These are phyloP conservation scores for Leptinotarsa lineolata DNA, from an alignment of 1,140 invertebrate genomes.

Conservation along the genomic window DNA sequence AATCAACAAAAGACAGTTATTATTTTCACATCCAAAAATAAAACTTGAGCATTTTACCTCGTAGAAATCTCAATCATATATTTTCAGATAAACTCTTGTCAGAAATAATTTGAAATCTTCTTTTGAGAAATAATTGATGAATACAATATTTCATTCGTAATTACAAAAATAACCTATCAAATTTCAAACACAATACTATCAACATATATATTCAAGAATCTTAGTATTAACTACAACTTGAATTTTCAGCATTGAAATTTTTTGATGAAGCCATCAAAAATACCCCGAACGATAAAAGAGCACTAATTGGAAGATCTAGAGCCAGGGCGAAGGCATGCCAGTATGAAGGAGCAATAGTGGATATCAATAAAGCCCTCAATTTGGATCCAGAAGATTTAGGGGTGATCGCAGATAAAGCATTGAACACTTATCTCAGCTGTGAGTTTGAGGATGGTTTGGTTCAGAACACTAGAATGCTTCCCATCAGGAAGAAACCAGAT, in stretches of 20 bases:
- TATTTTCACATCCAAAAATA: too few relatives aligned
- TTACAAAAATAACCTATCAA: not conserved
- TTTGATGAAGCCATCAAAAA: constrained; percentile 59
- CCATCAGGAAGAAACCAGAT: constrained; percentile 59
- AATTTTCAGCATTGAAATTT: constrained; percentile 42
- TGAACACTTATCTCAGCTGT: constrained; percentile 61
- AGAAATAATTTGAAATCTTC: too few relatives aligned
- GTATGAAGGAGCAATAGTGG: constrained; percentile 58
- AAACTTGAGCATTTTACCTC: too few relatives aligned
- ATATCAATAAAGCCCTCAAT: constrained; percentile 59
- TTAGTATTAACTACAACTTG: too few relatives aligned
- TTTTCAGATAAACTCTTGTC: too few relatives aligned
- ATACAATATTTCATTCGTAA: not conserved
- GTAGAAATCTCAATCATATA: too few relatives aligned
- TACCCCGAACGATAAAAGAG: constrained; percentile 58
- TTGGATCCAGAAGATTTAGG: constrained; percentile 58
- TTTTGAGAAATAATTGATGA: too few relatives aligned
- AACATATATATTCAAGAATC: not conserved
- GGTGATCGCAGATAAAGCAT: constrained; percentile 59
- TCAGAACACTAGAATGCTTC: constrained; percentile 57
- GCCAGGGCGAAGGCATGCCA: constrained; percentile 59
- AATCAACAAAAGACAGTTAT: too few relatives aligned
- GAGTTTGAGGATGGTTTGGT: constrained; percentile 63
- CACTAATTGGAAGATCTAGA: constrained; percentile 58
- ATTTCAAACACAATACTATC: too few relatives aligned